Conservation (phyloP, 2,797 vertebrate genomes). For the Poeciliopsis presidionis region DNA sequence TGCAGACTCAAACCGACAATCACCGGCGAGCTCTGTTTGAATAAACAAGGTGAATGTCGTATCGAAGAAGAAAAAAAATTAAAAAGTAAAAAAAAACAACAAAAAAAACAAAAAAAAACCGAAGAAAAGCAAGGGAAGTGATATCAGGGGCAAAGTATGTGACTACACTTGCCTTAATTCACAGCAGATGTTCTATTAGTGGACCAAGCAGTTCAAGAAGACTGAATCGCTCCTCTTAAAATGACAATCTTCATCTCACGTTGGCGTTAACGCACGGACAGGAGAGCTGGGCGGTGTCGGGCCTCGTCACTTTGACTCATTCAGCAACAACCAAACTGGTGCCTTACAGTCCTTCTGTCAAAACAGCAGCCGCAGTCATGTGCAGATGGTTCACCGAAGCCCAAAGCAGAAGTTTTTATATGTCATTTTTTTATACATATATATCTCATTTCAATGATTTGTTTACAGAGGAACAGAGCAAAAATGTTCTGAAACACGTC, state of each 20-base stretch:
- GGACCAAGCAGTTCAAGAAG: slow-evolving; percentile 80
- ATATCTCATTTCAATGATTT: slow-evolving; percentile 73
- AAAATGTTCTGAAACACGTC: slow-evolving; percentile 68
- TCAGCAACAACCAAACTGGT: slow-evolving; percentile 70
- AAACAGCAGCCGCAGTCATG: slow-evolving; percentile 42
- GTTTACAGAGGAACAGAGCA: slow-evolving; percentile 76
- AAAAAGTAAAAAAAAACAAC: too few species aligned
- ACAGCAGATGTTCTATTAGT: slow-evolving; percentile 69
- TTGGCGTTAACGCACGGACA: slow-evolving; percentile 64
- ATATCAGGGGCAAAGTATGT: slow-evolving; percentile 63
- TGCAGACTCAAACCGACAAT: slow-evolving; percentile 61
- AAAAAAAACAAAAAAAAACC: background rate
- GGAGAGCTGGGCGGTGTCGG: slow-evolving; percentile 52
- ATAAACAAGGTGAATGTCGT: slow-evolving; percentile 65
- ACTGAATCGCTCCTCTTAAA: slow-evolving; percentile 58
- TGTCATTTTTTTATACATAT: slow-evolving; percentile 51
- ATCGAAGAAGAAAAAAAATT: slow-evolving; percentile 40
- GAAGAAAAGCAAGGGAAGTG: slow-evolving; percentile 44
- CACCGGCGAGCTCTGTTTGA: slow-evolving; percentile 57
- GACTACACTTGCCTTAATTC: slow-evolving; percentile 73
- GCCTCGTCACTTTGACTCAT: slow-evolving; percentile 51
- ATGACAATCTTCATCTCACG: slow-evolving; percentile 70
- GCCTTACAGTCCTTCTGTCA: slow-evolving; percentile 76
- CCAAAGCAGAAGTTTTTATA: slow-evolving; percentile 69
- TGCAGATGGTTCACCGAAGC: slow-evolving; percentile 65